These are phyloP conservation scores for Cephus cinctus DNA, from an alignment of 1,140 invertebrate species.

Conservation along the genomic window DNA sequence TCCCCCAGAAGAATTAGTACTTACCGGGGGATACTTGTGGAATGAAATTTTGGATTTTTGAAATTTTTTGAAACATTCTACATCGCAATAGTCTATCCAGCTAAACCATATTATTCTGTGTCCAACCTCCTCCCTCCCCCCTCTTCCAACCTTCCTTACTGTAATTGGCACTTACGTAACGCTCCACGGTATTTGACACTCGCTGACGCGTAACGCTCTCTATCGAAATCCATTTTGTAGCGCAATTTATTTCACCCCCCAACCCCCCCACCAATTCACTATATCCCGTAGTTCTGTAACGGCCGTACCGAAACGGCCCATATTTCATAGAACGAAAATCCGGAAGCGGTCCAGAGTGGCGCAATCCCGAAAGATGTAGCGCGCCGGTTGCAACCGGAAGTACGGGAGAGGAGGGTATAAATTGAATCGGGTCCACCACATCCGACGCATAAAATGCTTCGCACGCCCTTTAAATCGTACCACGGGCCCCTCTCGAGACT, in stretches of 20 bases:
- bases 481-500: slow-evolving; percentile 16
- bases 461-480: slow-evolving; percentile 52
- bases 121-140: too few species aligned
- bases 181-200: too few species aligned
- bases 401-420: slow-evolving; percentile 41
- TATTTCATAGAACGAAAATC: slow-evolving; percentile 27
- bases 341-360: slow-evolving; percentile 38
- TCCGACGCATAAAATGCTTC: slow-evolving; percentile 48
- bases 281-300: slow-evolving; percentile 1
- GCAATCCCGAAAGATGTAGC: slow-evolving; percentile 40
- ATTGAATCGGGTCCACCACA: slow-evolving; percentile 48
- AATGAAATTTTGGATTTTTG: too few species aligned
- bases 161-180: too few species aligned
- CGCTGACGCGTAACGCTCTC: slow-evolving; percentile 9
- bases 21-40: too few species aligned
- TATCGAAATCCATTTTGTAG: slow-evolving; percentile 12
- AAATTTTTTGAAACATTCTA: too few species aligned
- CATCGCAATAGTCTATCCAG: too few species aligned
- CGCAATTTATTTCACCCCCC: slow-evolving; percentile 10
- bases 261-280: slow-evolving; percentile 5
- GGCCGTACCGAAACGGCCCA: neutral
- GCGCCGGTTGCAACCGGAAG: slow-evolving; percentile 34
- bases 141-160: too few species aligned
- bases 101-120: too few species aligned
- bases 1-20: too few species aligned